phyloP scores from a whole-genome alignment of 2,888 invertebrate genomes.

The Rhingia rostrata region DNA sequence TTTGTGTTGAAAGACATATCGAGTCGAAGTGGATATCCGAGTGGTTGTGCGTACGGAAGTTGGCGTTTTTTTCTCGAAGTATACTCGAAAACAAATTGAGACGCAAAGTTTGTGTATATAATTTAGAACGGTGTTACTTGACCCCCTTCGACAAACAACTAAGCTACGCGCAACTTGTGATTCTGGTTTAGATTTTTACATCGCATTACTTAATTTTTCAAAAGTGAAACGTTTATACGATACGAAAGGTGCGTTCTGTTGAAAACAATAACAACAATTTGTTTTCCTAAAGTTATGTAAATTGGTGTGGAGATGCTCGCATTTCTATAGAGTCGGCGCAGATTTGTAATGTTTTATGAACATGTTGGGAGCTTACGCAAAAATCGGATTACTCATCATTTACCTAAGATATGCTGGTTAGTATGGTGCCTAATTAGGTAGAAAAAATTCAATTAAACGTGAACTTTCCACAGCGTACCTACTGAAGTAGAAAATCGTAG shows the following conservation, averaged over 20 bases:
- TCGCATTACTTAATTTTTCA: slow-evolving; percentile 10
- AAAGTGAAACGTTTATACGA: slow-evolving; percentile 52
- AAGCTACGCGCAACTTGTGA: slow-evolving; percentile 1
- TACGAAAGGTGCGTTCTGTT: slow-evolving; percentile 32
- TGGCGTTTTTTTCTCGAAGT: neutral
- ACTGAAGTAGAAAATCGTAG: neutral
- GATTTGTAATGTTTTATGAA: slow-evolving; percentile 70
- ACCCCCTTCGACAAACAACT: neutral
- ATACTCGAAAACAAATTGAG: too few relatives aligned
- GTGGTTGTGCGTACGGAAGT: slow-evolving; percentile 52
- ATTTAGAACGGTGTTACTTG: slow-evolving; percentile 40
- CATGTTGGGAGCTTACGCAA: slow-evolving; percentile 68
- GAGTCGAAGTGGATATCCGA: slow-evolving; percentile 48
- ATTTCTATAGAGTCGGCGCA: slow-evolving; percentile 32
- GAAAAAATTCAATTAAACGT: neutral
- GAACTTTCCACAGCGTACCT: neutral
- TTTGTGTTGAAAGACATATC: slow-evolving; percentile 40
- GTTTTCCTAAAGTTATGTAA: slow-evolving; percentile 56
- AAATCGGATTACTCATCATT: slow-evolving; percentile 70
- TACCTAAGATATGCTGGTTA: slow-evolving; percentile 61
- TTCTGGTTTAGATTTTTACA: slow-evolving; percentile 12
- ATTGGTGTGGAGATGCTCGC: slow-evolving; percentile 32
- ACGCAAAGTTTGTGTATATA: neutral
- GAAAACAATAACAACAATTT: slow-evolving; percentile 2
- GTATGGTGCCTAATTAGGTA: slow-evolving; percentile 12